Conservation (phyloP, 1,140 invertebrate genomes). For the Pachyrhynchus sulphureomaculatus region DNA sequence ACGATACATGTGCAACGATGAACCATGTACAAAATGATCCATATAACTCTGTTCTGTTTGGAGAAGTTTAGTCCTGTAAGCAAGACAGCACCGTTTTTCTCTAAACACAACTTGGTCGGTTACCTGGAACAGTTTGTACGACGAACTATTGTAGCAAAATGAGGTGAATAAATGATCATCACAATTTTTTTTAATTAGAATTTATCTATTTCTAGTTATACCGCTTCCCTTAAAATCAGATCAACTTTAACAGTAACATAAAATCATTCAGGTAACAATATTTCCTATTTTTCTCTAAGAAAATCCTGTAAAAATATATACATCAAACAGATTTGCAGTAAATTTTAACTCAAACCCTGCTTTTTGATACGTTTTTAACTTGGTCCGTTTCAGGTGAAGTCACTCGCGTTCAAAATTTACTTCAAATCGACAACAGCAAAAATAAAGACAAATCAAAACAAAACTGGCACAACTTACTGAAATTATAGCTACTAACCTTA, state of each 20-base stretch:
- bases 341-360: not conserved
- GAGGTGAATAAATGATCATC: conserved; percentile 25
- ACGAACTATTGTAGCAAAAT: conserved; percentile 2
- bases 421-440: not conserved
- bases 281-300: conserved; percentile 11
- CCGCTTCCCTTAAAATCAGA: conserved; percentile 23
- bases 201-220: conserved; percentile 27
- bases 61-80: too few species aligned
- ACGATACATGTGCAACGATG: conserved; percentile 7
- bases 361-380: not conserved
- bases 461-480: not conserved
- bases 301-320: conserved; percentile 18
- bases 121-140: not conserved
- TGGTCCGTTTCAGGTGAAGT: not conserved
- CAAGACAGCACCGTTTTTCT: too few species aligned
- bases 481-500: not conserved
- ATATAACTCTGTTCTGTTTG: not conserved
- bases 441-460: not conserved
- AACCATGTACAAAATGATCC: not conserved
- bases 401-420: not conserved
- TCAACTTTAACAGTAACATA: conserved; percentile 28
- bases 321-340: conserved; percentile 7
- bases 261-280: conserved; percentile 28
- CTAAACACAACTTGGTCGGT: too few species aligned
- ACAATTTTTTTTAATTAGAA: conserved; percentile 27